A percentile compares a stretch with the other conserved stretches of the same genome.
Conservation (phyloP, 2,888 invertebrate species). For the Mesorhabditis sp. region DNA sequence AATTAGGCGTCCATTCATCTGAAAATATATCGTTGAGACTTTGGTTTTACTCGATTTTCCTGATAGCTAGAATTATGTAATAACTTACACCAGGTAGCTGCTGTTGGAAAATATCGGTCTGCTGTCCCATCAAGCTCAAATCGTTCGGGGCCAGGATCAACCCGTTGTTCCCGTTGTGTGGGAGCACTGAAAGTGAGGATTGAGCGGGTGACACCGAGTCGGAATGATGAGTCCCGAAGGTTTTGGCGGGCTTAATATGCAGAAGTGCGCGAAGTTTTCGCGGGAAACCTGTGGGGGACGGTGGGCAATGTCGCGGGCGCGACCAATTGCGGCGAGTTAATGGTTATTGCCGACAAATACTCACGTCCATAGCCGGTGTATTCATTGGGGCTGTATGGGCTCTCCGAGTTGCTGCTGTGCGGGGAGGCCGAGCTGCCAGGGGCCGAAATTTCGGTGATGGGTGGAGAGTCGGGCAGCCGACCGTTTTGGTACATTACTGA, state of each 20-base stretch:
- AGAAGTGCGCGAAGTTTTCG: too few species aligned
- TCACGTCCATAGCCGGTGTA: slow-evolving; percentile 31
- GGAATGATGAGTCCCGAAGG: too few species aligned
- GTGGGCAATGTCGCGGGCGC: too few species aligned
- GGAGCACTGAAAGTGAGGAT: slow-evolving; percentile 11
- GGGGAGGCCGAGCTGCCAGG: slow-evolving; percentile 48
- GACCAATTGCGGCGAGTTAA: too few species aligned
- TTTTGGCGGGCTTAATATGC: too few species aligned
- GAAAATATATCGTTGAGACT: background rate
- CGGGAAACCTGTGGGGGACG: too few species aligned
- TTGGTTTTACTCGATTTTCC: background rate
- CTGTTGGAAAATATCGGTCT: slow-evolving; percentile 14
- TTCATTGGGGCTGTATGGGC: slow-evolving; percentile 52
- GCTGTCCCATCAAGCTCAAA: slow-evolving; percentile 15
- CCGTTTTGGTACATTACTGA: slow-evolving; percentile 9
- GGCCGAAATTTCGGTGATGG: slow-evolving; percentile 52
- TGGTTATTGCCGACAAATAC: background rate
- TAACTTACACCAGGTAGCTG: slow-evolving; percentile 8
- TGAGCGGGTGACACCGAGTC: too few species aligned
- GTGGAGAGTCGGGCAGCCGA: slow-evolving; percentile 53
- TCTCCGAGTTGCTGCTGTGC: slow-evolving; percentile 43
- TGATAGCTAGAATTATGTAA: background rate
- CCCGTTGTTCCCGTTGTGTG: slow-evolving; percentile 24
- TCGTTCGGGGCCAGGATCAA: slow-evolving; percentile 31
- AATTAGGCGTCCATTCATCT: background rate